phyloP scores from a whole-genome alignment of 2,797 vertebrate genomes.

The Neosilurus mollespiculum region DNA sequence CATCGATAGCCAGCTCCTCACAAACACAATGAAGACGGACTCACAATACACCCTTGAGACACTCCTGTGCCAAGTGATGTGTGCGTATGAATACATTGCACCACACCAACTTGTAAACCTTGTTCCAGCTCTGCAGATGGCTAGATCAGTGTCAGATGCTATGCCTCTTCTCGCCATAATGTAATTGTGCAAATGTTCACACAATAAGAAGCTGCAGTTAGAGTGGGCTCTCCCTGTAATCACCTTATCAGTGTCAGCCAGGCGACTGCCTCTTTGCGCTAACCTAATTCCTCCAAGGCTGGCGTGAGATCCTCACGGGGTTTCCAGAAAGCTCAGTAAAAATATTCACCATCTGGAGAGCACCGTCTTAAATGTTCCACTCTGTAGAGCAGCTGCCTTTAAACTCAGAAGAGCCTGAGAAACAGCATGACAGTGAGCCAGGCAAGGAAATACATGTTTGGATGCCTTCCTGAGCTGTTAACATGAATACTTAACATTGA shows the following conservation, averaged over 20 bases:
- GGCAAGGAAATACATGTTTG: slow-evolving; percentile 10
- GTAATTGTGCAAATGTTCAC: slow-evolving; percentile 44
- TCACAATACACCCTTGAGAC: slow-evolving; percentile 12
- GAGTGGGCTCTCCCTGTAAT: slow-evolving; percentile 47
- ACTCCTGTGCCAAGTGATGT: slow-evolving; percentile 11
- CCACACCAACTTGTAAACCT: slow-evolving; percentile 1
- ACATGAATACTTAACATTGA: not conserved
- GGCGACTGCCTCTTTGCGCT: slow-evolving; percentile 39
- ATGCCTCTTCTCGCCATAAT: slow-evolving; percentile 9
- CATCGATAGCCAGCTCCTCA: not conserved
- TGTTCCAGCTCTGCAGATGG: slow-evolving; percentile 21
- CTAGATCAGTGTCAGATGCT: slow-evolving; percentile 24
- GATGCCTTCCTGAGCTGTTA: slow-evolving; percentile 7
- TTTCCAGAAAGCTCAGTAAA: slow-evolving; percentile 3
- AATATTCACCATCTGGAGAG: slow-evolving; percentile 25
- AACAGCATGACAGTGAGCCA: slow-evolving; percentile 15
- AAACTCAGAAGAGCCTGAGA: slow-evolving; percentile 1
- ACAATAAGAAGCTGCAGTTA: slow-evolving; percentile 46
- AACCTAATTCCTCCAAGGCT: slow-evolving; percentile 44
- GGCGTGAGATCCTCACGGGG: slow-evolving; percentile 31
- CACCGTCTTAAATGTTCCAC: slow-evolving; percentile 17
- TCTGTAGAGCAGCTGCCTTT: not conserved
- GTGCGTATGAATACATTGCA: not conserved
- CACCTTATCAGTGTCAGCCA: slow-evolving; percentile 54
- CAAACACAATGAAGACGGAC: slow-evolving; percentile 1